Base-by-base conservation (phyloP, 2,888 invertebrate genomes). In the Epinotia demarniana region DNA sequence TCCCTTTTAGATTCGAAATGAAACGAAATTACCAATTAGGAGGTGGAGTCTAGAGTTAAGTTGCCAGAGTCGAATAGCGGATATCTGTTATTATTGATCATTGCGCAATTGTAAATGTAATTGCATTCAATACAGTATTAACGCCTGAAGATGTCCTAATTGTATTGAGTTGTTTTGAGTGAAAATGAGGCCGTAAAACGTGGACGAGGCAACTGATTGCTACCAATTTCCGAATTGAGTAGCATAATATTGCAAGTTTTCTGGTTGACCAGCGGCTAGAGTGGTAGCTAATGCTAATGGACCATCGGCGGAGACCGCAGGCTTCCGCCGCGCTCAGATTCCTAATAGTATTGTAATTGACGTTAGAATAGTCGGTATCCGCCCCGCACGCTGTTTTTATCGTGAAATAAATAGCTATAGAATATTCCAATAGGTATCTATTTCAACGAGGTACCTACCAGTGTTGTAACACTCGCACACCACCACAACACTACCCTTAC, bases 271-370 rank as follows among this genome's bases (percentile, higher is more conserved):
- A 57, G 68, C 18, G 49, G 73, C 39, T 60, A 53, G 53, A 46
- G 43, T 33, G 13, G n/a, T 39, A 18, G 27, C 11, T 71, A 71
- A 75, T 75, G 27, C 11, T 71, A 71, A 75, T 75, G 58, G 64
- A n/a, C 53, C 61, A 70, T 61, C 70, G n/a, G 58, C 3, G n/a
- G 39, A 53, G 61, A 75, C 75, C 75, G 64, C 75, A 71, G 57
- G 75, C 57, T 75, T 75, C 75, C 75, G 75, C 39, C 60, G 70
- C 46, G 13, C 57, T 18, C 39, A 12, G 57, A 46, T 57, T 49
- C 63, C 73, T 73, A 74, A 74, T 74, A 74, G 58, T 74, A 69
- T 74, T 62, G 69, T 70, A 58, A 74, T 61, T 23, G 69, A 18
- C 68, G 73, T 66, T 63, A 57, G 73, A 74, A 69, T 69, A 69